These are phyloP conservation scores for Silurus lanzhouensis DNA, from an alignment of 2,797 vertebrate genomes.

Conservation along the genomic window DNA sequence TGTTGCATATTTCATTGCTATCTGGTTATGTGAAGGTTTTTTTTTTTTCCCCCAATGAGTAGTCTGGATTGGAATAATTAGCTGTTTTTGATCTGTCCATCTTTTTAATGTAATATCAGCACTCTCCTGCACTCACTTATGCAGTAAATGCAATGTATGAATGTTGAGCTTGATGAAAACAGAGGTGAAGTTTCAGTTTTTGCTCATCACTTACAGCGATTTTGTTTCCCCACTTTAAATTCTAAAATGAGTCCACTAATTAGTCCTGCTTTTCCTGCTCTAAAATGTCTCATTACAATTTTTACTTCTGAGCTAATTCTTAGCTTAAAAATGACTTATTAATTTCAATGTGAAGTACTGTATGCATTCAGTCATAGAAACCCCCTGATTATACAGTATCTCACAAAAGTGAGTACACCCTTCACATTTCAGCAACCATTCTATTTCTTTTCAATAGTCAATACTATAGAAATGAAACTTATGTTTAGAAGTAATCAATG, in stretches of 20 bases:
- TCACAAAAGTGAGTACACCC: too few relatives aligned
- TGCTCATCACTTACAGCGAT: conserved; percentile 61
- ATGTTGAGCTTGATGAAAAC: conserved; percentile 79
- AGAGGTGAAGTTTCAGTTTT: conserved; percentile 82
- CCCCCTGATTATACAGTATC: not conserved
- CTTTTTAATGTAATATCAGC: not conserved
- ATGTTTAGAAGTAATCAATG: too few relatives aligned
- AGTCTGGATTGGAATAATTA: conserved; percentile 5
- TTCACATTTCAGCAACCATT: too few relatives aligned
- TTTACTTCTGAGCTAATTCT: too few relatives aligned
- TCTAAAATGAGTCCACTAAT: not conserved
- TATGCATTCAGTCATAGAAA: not conserved
- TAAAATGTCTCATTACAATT: not conserved
- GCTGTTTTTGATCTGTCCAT: not conserved
- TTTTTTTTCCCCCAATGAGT: too few relatives aligned
- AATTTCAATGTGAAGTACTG: not conserved
- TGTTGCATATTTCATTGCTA: not conserved
- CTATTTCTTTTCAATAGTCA: too few relatives aligned
- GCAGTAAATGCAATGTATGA: conserved; percentile 43
- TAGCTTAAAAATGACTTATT: not conserved
- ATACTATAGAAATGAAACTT: too few relatives aligned
- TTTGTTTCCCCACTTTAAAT: conserved; percentile 6
- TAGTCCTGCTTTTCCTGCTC: not conserved
- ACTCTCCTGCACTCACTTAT: not conserved
- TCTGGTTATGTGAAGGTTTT: not conserved